Percentiles rank a stretch among this genome's conserved stretches.
Conservation (phyloP, 1,140 invertebrate genomes). For the Agrypnia vestita region DNA sequence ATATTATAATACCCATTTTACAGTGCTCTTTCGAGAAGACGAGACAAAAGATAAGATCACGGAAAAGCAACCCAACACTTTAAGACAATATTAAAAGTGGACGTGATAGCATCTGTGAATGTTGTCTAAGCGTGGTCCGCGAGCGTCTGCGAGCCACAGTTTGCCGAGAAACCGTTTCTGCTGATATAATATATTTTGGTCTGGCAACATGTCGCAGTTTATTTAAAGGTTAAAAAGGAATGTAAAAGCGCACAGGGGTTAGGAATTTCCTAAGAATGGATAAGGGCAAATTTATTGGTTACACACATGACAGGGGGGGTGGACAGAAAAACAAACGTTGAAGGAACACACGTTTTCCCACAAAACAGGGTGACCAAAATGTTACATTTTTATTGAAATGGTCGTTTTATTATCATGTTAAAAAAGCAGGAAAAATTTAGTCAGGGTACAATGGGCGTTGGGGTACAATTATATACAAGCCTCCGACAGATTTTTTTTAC, state of each 20-base stretch:
- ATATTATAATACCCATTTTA: no score
- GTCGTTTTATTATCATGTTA: not conserved
- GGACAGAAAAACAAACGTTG: conserved; percentile 28
- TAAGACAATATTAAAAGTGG: no score
- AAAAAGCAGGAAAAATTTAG: no score
- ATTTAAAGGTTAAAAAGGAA: conserved; percentile 50
- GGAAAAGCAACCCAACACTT: no score
- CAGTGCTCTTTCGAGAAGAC: no score
- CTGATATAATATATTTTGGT: conserved; percentile 39
- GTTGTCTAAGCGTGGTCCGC: no score
- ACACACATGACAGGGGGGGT: conserved; percentile 45
- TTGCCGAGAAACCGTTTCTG: conserved; percentile 27
- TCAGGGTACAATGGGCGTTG: no score
- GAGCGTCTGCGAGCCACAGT: not conserved
- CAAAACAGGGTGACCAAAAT: not conserved
- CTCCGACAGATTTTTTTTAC: no score
- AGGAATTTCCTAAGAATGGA: conserved; percentile 44
- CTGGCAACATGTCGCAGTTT: conserved; percentile 40
- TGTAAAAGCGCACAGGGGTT: conserved; percentile 48
- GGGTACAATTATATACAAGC: no score
- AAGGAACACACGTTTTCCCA: conserved; percentile 12
- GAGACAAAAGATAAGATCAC: no score
- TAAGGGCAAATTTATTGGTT: conserved; percentile 52
- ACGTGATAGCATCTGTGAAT: no score
- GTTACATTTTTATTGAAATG: not conserved